phyloP scores from a whole-genome alignment of 2,888 invertebrate genomes.

The Oligia fasciuncula region DNA sequence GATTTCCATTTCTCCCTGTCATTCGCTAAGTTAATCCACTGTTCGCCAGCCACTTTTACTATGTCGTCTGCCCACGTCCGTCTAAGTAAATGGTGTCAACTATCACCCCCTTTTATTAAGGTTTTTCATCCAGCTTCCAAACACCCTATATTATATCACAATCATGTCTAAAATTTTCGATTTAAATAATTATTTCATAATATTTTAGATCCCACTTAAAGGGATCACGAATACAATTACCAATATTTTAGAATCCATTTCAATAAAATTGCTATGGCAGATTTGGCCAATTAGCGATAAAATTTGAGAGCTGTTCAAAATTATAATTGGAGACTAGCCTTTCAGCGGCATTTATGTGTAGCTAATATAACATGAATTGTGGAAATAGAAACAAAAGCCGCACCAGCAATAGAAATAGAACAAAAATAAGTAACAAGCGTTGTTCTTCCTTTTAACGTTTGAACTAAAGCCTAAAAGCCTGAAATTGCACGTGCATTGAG shows the following conservation, averaged over 20 bases:
- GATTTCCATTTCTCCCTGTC: background rate
- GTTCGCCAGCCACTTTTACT: too few species aligned
- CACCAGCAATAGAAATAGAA: slow-evolving; percentile 36
- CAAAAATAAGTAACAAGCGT: slow-evolving; percentile 47
- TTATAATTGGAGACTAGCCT: background rate
- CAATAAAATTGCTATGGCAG: too few species aligned
- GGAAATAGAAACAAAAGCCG: slow-evolving; percentile 28
- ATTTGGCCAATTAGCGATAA: background rate
- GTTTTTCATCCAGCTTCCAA: too few species aligned
- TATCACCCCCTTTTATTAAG: too few species aligned
- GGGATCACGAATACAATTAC: background rate
- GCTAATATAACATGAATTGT: background rate
- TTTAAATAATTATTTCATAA: background rate
- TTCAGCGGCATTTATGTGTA: background rate
- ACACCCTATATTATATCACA: background rate
- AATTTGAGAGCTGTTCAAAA: background rate
- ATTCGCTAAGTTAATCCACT: too few species aligned
- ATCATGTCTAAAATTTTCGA: background rate
- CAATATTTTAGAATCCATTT: background rate
- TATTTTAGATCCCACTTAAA: background rate
- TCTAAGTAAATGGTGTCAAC: too few species aligned
- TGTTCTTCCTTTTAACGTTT: slow-evolving; percentile 52
- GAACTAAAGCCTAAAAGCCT: slow-evolving; percentile 59
- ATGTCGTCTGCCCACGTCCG: too few species aligned
- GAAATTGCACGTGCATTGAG: slow-evolving; percentile 55